Conservation (phyloP, 2,797 vertebrate species). For the Malurus leucopterus region DNA sequence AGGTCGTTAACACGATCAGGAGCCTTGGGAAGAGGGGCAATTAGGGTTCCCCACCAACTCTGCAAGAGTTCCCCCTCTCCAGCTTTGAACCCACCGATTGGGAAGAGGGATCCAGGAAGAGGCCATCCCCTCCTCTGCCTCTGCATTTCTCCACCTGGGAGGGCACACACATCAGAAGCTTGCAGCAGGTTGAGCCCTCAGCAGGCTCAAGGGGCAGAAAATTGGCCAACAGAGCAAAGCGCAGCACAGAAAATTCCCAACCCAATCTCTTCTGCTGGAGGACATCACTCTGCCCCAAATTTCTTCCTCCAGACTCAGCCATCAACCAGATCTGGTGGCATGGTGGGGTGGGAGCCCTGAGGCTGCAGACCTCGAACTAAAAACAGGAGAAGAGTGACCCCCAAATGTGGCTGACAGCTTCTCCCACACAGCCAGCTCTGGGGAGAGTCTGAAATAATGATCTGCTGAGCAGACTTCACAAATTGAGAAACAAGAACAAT, state of each 20-base stretch:
- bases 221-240: neutral
- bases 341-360: neutral
- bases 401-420: neutral
- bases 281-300: neutral
- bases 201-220: neutral
- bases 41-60: neutral
- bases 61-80: neutral
- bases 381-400: neutral
- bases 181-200: neutral
- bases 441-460: neutral
- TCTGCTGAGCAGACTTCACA: neutral
- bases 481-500: neutral
- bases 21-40: conserved; percentile 20
- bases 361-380: neutral
- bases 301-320: neutral
- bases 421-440: neutral
- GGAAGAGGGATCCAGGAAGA: neutral
- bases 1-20: conserved; percentile 28
- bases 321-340: neutral
- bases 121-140: neutral
- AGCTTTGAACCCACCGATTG: neutral
- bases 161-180: neutral
- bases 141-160: neutral
- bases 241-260: neutral
- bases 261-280: neutral